Conservation (phyloP, 37 sponge, comb jelly and placozoan species). For the Bolinopsis microptera region DNA sequence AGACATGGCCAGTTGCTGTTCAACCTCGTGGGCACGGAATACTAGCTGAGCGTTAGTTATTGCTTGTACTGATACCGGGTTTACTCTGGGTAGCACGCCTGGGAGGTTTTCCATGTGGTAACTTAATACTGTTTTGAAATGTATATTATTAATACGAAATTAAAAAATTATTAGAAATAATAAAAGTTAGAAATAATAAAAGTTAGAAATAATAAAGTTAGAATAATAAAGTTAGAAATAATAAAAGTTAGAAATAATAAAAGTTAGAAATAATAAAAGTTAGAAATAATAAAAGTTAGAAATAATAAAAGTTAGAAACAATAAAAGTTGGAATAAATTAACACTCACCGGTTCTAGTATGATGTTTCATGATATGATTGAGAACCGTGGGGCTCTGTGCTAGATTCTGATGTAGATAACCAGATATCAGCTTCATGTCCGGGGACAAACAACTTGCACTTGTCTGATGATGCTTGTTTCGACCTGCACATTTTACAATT, state of each 20-base stretch:
- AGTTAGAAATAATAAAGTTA: too few species aligned
- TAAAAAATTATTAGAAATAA: too few species aligned
- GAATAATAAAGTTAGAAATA: too few species aligned
- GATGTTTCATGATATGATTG: constrained; percentile 45
- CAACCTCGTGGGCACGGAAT: background rate
- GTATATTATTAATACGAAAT: too few species aligned
- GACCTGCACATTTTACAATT: background rate
- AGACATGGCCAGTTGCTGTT: background rate
- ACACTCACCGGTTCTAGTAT: background rate
- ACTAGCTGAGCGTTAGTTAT: background rate
- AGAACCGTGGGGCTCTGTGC: background rate
- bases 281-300: too few species aligned
- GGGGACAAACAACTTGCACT: background rate
- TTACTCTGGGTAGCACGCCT: background rate
- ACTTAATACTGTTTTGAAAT: background rate
- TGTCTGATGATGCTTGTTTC: background rate
- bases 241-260: too few species aligned
- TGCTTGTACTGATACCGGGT: background rate
- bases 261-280: too few species aligned
- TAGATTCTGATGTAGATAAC: background rate
- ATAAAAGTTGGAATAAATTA: too few species aligned
- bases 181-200: too few species aligned
- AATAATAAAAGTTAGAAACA: too few species aligned
- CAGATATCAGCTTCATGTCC: background rate
- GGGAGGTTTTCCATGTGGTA: too few species aligned